These are phyloP conservation scores for Lithophane semibrunnea DNA, from an alignment of 2,888 invertebrate genomes.

Conservation along the genomic window DNA sequence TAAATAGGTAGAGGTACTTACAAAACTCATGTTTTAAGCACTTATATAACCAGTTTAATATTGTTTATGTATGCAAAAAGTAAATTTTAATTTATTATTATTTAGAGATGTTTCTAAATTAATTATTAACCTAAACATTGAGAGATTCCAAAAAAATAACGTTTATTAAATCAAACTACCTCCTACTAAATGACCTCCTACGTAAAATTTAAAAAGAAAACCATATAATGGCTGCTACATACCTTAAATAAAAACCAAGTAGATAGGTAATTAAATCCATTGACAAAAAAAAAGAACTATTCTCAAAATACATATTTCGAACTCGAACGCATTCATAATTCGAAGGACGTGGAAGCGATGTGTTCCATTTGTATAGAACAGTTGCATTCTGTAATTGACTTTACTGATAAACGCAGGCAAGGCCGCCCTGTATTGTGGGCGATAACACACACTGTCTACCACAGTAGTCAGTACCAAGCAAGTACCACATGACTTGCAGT, in stretches of 20 bases:
- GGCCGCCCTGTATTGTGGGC: slow-evolving; percentile 67
- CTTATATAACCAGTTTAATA: not conserved
- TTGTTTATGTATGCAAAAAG: not conserved
- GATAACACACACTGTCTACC: slow-evolving; percentile 67
- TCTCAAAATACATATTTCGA: slow-evolving; percentile 17
- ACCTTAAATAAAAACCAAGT: not conserved
- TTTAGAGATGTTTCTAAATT: not conserved
- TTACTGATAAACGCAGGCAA: slow-evolving; percentile 73
- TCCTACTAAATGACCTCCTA: not conserved
- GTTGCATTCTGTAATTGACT: slow-evolving; percentile 72
- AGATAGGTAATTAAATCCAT: not conserved
- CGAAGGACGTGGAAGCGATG: slow-evolving; percentile 48
- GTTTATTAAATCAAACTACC: not conserved
- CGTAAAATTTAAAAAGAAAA: not conserved
- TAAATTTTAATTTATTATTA: not conserved
- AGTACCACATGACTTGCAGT: slow-evolving; percentile 29
- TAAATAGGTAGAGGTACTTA: not conserved
- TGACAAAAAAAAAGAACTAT: not conserved
- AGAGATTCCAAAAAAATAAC: not conserved
- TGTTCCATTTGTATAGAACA: slow-evolving; percentile 57
- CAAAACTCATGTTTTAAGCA: not conserved
- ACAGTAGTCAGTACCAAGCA: slow-evolving; percentile 18
- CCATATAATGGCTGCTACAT: not conserved
- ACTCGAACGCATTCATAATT: slow-evolving; percentile 37
- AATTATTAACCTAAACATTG: not conserved